phyloP scores from a whole-genome alignment of 2,888 invertebrate genomes.

The Miltochrista miniata region DNA sequence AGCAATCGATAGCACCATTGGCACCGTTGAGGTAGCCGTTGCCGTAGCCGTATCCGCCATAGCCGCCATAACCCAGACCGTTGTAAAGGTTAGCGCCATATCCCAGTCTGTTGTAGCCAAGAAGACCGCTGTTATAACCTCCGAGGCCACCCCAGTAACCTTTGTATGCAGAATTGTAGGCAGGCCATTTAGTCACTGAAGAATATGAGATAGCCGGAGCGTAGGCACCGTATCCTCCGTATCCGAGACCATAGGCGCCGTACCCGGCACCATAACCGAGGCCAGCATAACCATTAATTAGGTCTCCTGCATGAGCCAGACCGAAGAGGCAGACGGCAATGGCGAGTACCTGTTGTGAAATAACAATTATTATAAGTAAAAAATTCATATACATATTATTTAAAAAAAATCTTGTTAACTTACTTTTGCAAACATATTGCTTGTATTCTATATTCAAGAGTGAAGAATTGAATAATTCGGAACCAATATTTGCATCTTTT shows the following conservation, averaged over 20 bases:
- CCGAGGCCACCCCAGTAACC: neutral
- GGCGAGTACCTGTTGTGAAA: slow-evolving; percentile 28
- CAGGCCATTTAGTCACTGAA: no score
- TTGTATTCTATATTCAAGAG: slow-evolving; percentile 43
- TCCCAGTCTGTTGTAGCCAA: slow-evolving; percentile 6
- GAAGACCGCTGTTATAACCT: neutral
- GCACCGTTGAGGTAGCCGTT: neutral
- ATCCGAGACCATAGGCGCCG: slow-evolving; percentile 17
- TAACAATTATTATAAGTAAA: neutral
- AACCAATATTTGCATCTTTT: slow-evolving; percentile 59
- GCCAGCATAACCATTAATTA: slow-evolving; percentile 1
- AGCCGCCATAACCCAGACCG: slow-evolving; percentile 18
- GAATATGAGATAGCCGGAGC: slow-evolving; percentile 37
- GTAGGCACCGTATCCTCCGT: slow-evolving; percentile 11
- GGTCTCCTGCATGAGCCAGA: slow-evolving; percentile 45
- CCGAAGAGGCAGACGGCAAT: slow-evolving; percentile 54
- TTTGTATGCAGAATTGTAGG: slow-evolving; percentile 7
- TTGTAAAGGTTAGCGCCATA: slow-evolving; percentile 14
- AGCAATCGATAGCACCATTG: neutral
- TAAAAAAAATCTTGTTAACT: slow-evolving; percentile 23
- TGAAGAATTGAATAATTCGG: slow-evolving; percentile 57
- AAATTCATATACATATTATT: neutral
- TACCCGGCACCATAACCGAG: neutral
- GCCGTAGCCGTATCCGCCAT: slow-evolving; percentile 9
- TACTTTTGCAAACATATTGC: slow-evolving; percentile 65